Evolutionary conservation across 2,888 invertebrate genomes (phyloP), one percentile per base, ranked within the genome.

Genomic region (Aproaerema taeniolella): DNA sequence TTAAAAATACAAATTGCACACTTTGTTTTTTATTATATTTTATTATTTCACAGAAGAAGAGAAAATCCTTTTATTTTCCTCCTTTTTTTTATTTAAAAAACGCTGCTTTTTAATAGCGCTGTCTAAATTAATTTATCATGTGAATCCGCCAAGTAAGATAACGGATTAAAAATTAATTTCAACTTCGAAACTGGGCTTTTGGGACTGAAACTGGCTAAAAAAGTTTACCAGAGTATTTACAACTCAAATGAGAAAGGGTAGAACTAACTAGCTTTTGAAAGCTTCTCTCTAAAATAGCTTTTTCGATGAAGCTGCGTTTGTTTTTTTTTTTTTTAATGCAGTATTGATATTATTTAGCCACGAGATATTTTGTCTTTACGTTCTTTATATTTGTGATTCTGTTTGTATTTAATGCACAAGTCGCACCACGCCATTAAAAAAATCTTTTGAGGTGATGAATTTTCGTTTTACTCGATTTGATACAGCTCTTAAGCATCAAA

Each of bases 111-210:
- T n/a, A n/a, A n/a, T n/a, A n/a, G n/a, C n/a, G 58, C 55, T 55
- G 50, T 54, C 49, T 42, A 66, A 67, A 69, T 64, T 64, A 20
- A 20, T 76, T 76, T 74, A 69, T 71, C 74, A 73, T 69, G 61
- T 63, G 64, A 70, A 72, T 68, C 76, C 69, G 62, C 63, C 61
- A 73, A 74, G 70, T 71, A 68, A 53, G 60, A 71, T 68, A 62
- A 64, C 50, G 73, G 77, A 79, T 80, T 80, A 76, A 78, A 79
- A 77, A 77, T 79, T 78, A 78, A 79, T 80, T 76, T 78, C 67
- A 68, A 66, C 68, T 73, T 73, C 52, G 47, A 52, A 66, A 65
- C 64, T 62, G 61, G 60, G 68, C 66, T 68, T 70, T 53, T 41
- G 59, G 60, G 54, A 56, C 31, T 41, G 55, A n/a, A 12, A 28